Conservation (phyloP, 2,888 invertebrate genomes). For the Augiades crinisus region DNA sequence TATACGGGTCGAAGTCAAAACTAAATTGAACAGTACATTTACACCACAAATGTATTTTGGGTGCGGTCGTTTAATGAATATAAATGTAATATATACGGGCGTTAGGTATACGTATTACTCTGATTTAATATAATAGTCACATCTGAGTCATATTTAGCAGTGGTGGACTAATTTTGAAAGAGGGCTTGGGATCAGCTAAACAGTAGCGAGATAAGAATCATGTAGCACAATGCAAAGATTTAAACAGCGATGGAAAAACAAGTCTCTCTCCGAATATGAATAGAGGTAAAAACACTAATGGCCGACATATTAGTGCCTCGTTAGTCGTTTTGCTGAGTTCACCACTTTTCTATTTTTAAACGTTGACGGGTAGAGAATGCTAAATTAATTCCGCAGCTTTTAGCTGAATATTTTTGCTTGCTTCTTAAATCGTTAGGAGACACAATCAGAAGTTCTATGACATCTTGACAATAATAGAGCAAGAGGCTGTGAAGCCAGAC, state of each 20-base stretch:
- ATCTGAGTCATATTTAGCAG: too few species aligned
- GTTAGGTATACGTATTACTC: too few species aligned
- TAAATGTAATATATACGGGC: conserved; percentile 27
- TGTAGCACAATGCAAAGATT: too few species aligned
- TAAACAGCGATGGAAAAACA: not conserved
- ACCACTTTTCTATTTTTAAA: not conserved
- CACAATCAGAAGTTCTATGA: not conserved
- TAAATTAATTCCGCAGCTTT: not conserved
- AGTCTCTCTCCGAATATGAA: conserved; percentile 1
- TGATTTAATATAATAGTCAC: too few species aligned
- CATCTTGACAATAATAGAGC: not conserved
- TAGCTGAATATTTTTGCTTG: not conserved
- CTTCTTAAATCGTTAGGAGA: not conserved
- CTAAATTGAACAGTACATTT: not conserved
- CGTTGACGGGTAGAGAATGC: not conserved
- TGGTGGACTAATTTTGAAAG: too few species aligned
- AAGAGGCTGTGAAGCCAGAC: too few species aligned
- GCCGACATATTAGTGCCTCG: conserved; percentile 13
- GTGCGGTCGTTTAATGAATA: conserved; percentile 22
- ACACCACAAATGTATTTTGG: too few species aligned
- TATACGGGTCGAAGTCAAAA: conserved; percentile 11
- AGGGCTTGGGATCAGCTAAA: too few species aligned
- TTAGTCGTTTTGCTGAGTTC: conserved; percentile 12
- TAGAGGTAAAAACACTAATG: conserved; percentile 11
- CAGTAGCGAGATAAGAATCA: too few species aligned